Evolutionary conservation across 2,113 vertebrate species (phyloP), one percentile per base, ranked within the genome.

Genomic region (Xiphophorus couchianus): DNA sequence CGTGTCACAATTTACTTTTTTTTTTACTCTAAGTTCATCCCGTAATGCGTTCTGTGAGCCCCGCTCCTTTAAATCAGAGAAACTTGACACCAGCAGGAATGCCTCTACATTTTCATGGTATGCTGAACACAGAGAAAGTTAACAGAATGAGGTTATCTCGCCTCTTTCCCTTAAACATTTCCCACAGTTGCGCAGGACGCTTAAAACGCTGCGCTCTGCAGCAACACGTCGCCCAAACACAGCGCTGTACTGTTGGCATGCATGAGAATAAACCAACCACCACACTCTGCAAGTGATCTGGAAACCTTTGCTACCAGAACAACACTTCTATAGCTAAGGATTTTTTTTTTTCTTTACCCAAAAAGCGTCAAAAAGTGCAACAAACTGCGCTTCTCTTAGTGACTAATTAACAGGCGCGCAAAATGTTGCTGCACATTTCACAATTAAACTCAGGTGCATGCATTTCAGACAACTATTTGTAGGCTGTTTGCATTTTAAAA

Each of bases 151-250:
- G 63, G 0, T n/a, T 4, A 27, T 37, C 10, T 72, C 27, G 84
- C 63, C 37, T 66, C n/a, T 15, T 64, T 65, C 1, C 14, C 28
- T 1, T 28, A 67, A 35, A 35, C 28, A 8, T 27, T 30, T 61
- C 10, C 25, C 10, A 13, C 17, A 33, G 62, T 3, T 4, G 29
- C 1, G 28, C 29, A 62, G 61, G 29, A 30, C 66, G 28, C 37
- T 31, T 33, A 51, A 25, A 60, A 65, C n/a, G 58, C 71, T 58
- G 68, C 63, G 10, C 67, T 65, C 54, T 68, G 73, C 84, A n/a
- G 29, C 51, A 22, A 25, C 51, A 58, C 25, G n/a, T 7, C 25
- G 7, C 51, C 22, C 17, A 19, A 48, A 48, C 17, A 9, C 51
- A 10, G 51, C 9, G 51, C 19, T n/a, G 48, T 5, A 42, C 39